Evolutionary conservation across 2,113 vertebrate species (phyloP), one percentile per base, ranked within the genome.

Genomic region (Leucopsar rothschildi): DNA sequence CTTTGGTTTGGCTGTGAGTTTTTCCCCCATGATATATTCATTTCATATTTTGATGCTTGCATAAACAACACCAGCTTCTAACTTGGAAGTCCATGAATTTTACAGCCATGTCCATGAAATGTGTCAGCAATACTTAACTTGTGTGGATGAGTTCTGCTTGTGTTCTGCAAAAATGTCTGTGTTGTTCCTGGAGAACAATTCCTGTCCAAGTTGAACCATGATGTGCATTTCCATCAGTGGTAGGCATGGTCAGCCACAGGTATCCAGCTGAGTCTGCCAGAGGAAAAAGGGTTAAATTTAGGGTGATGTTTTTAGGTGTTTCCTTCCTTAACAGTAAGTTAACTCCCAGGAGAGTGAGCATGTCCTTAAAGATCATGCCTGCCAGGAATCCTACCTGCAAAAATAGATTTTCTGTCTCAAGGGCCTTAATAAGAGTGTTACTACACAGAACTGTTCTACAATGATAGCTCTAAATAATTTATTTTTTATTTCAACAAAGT

Each of bases 401-500:
- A 96, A 97, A 96, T 91, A 96, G 90, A 83, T 97, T 95, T 97
- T 90, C 93, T 95, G 95, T 98, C 95, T 97, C 97, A 97, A 97
- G 97, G 97, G 97, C 98, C 98, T 98, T 98, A 98, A 98, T 96
- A 95, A 97, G 94, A 95, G 90, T 97, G 96, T 97, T 95, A 95
- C 85, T 92, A 95, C 96, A 97, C 96, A 94, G 92, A 93, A 97
- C 97, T 98, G 95, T 97, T 98, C 97, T 97, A 97, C 98, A 97
- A 64, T 92, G 93, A 95, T 98, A 97, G 95, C 95, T 94, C 97
- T 98, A 98, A 97, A 98, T 98, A 98, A 98, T 98, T 98, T 98
- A 98, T 98, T 98, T 98, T 98, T 98, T 97, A 98, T 98, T 98
- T 98, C 94, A 90, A 96, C 92, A 97, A 96, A 97, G 86, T 97